These are phyloP conservation scores for Peromyscus maniculatus DNA, from an alignment of 2,113 vertebrate species.

Conservation along the genomic window DNA sequence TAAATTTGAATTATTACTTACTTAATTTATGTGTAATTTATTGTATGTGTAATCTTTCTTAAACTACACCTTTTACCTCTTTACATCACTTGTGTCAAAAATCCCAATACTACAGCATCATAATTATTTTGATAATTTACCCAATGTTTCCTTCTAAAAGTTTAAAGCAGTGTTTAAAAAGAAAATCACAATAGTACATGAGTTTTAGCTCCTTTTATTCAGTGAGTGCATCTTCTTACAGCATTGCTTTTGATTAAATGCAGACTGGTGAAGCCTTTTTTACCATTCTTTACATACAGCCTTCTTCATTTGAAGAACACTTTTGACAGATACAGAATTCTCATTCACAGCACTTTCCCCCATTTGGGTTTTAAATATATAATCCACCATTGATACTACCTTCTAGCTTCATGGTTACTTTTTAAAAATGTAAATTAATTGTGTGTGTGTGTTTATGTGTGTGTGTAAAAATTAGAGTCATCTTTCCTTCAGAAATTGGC, in stretches of 20 bases:
- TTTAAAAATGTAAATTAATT: neutral
- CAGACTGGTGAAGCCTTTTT: neutral
- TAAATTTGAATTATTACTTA: neutral
- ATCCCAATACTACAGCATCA: neutral
- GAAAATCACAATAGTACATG: neutral
- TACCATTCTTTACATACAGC: neutral
- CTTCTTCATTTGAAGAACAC: neutral
- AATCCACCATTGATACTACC: too few relatives aligned
- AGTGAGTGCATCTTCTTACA: neutral
- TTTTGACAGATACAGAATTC: neutral
- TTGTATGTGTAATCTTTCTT: neutral
- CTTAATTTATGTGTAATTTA: neutral
- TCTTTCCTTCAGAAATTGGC: neutral
- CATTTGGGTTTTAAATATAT: neutral
- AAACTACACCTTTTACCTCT: neutral
- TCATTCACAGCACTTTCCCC: neutral
- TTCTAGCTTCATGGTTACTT: neutral
- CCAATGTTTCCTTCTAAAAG: neutral
- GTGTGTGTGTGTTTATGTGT: neutral
- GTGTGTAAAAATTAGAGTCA: neutral
- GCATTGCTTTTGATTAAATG: neutral
- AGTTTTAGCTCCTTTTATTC: neutral
- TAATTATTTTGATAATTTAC: neutral
- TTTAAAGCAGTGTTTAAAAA: neutral
- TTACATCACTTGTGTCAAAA: neutral